Conservation (phyloP, 2,888 invertebrate species). For the Cerastis leucographa region DNA sequence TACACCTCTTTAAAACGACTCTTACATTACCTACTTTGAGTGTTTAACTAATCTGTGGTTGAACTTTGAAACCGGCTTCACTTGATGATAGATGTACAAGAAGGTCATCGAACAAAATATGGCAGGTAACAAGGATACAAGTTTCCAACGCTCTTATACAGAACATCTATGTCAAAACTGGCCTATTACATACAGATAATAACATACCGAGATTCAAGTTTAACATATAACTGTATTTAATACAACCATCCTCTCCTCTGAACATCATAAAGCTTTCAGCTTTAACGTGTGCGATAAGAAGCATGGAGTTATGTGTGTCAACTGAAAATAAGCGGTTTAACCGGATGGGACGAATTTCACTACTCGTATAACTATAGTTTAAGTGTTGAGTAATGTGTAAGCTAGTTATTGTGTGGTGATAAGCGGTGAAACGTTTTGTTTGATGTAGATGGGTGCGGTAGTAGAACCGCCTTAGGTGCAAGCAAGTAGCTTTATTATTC, state of each 20-base stretch:
- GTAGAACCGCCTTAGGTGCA: too few relatives aligned
- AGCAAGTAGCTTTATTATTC: too few relatives aligned
- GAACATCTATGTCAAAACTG: background rate
- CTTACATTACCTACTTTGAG: too few relatives aligned
- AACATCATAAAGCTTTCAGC: slow-evolving; percentile 45
- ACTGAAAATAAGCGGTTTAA: slow-evolving; percentile 41
- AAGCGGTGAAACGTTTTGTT: slow-evolving; percentile 1
- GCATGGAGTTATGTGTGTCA: slow-evolving; percentile 44
- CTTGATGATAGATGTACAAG: too few relatives aligned
- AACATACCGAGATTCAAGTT: slow-evolving; percentile 22
- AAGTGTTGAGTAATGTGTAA: background rate
- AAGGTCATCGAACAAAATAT: background rate
- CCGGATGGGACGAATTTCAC: slow-evolving; percentile 47
- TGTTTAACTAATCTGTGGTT: too few relatives aligned
- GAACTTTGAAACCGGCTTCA: too few relatives aligned
- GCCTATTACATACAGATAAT: background rate
- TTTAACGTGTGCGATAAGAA: slow-evolving; percentile 51
- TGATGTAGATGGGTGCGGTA: too few relatives aligned
- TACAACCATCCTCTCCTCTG: slow-evolving; percentile 26
- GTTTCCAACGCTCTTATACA: background rate
- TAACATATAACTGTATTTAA: slow-evolving; percentile 7
- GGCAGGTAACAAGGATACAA: background rate
- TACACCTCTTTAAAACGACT: too few relatives aligned
- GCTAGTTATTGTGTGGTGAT: slow-evolving; percentile 16
- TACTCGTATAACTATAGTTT: background rate